phyloP scores from a whole-genome alignment of 2,113 vertebrate species.

The Poicephalus meyeri region DNA sequence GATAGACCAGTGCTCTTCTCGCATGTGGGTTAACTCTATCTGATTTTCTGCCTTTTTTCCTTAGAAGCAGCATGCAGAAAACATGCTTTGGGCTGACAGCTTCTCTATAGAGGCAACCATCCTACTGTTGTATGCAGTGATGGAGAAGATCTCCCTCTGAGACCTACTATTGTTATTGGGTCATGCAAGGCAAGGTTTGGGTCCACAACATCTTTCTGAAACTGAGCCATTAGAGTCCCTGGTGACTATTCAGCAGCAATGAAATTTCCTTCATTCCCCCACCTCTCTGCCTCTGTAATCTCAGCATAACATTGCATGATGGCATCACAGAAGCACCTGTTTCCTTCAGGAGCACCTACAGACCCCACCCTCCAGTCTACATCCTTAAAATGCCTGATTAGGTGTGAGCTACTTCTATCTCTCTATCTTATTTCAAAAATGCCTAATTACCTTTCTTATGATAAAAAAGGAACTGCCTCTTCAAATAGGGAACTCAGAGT shows the following conservation, averaged over 20 bases:
- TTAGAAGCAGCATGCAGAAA: background rate
- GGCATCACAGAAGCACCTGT: background rate
- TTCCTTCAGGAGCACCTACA: background rate
- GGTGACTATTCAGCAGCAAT: background rate
- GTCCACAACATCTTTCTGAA: background rate
- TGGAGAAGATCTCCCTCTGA: background rate
- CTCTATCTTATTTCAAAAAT: background rate
- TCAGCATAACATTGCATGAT: background rate
- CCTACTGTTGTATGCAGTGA: background rate
- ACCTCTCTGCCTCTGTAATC: background rate
- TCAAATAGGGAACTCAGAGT: background rate
- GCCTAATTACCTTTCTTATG: background rate
- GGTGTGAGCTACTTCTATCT: background rate
- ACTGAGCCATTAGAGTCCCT: background rate
- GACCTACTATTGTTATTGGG: background rate
- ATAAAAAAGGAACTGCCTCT: background rate
- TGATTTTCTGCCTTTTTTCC: background rate
- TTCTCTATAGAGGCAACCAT: background rate
- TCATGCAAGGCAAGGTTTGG: background rate
- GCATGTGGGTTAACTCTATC: accelerated
- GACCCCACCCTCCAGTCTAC: background rate
- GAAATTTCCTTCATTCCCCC: background rate
- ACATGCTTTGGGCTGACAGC: background rate
- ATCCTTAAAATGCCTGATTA: background rate
- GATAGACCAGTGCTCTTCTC: accelerated